These are phyloP conservation scores for Dendrolimus pini DNA, from an alignment of 2,888 invertebrate species.

Conservation along the genomic window DNA sequence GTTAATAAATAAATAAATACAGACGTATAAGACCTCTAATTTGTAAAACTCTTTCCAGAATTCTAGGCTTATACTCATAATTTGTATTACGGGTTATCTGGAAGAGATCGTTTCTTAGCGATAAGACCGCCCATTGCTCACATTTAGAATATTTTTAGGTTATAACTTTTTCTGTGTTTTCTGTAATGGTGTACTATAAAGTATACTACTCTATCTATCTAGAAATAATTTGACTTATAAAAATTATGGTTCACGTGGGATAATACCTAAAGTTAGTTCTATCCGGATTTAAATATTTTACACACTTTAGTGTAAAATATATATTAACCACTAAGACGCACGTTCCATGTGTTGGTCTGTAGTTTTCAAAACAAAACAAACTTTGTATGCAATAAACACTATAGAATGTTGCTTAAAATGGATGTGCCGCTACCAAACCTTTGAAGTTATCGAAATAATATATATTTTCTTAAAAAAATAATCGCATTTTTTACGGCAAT, in stretches of 20 bases:
- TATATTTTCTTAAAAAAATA: slow-evolving; percentile 2
- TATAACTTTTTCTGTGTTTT: no score
- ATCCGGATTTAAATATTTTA: slow-evolving; percentile 29
- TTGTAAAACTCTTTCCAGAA: no score
- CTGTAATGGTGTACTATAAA: no score
- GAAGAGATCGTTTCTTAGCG: no score
- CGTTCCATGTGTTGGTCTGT: slow-evolving; percentile 28
- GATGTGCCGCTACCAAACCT: slow-evolving; percentile 19
- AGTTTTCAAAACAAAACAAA: slow-evolving; percentile 34
- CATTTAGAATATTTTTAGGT: no score
- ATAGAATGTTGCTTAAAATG: slow-evolving; percentile 18
- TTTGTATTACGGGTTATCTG: no score
- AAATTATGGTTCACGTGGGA: neutral
- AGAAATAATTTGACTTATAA: neutral
- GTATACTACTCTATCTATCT: no score
- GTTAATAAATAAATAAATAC: no score
- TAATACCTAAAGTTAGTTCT: slow-evolving; percentile 4
- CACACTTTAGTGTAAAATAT: slow-evolving; percentile 34
- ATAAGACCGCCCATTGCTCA: no score
- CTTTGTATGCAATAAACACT: slow-evolving; percentile 42
- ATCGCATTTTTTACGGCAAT: neutral
- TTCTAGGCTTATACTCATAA: no score
- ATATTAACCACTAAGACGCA: slow-evolving; percentile 31
- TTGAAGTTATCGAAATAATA: slow-evolving; percentile 6
- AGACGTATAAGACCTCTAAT: no score